These are phyloP conservation scores for Drosophila putrida DNA, from an alignment of 2,888 invertebrate genomes.

Conservation along the genomic window DNA sequence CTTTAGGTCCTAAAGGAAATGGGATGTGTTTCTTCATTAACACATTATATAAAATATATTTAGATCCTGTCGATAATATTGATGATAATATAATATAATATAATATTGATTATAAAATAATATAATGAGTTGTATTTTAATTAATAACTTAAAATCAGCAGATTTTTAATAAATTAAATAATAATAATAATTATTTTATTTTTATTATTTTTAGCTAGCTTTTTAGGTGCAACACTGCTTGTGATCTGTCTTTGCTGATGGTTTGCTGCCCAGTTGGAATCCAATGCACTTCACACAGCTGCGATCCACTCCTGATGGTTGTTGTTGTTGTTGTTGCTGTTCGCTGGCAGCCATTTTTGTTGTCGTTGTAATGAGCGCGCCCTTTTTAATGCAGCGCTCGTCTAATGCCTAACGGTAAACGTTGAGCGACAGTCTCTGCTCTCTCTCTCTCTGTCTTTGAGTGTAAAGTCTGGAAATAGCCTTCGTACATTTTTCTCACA, in stretches of 20 bases:
- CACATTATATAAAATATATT: too few relatives aligned
- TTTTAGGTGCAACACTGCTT: too few relatives aligned
- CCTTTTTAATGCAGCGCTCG: slow-evolving; percentile 65
- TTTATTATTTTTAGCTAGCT: too few relatives aligned
- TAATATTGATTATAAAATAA: too few relatives aligned
- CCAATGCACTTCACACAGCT: slow-evolving; percentile 32
- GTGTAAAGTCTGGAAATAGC: slow-evolving; percentile 35
- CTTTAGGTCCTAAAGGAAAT: too few relatives aligned
- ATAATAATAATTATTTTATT: too few relatives aligned
- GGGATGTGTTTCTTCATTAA: too few relatives aligned
- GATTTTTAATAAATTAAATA: too few relatives aligned
- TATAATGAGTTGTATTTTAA: too few relatives aligned
- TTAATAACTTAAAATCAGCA: too few relatives aligned
- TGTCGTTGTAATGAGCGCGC: slow-evolving; percentile 61
- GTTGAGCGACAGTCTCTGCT: slow-evolving; percentile 30
- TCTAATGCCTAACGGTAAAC: slow-evolving; percentile 68
- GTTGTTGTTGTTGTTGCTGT: slow-evolving; percentile 23
- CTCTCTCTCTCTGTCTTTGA: background rate
- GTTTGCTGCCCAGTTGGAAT: slow-evolving; percentile 29
- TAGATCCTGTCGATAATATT: too few relatives aligned
- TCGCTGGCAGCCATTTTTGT: slow-evolving; percentile 47
- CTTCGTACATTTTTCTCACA: slow-evolving; percentile 56
- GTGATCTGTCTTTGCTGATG: slow-evolving; percentile 16
- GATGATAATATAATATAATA: too few relatives aligned
- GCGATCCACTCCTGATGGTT: slow-evolving; percentile 38